Conservation (phyloP, 2,113 vertebrate species). For the Anseranas semipalmata region DNA sequence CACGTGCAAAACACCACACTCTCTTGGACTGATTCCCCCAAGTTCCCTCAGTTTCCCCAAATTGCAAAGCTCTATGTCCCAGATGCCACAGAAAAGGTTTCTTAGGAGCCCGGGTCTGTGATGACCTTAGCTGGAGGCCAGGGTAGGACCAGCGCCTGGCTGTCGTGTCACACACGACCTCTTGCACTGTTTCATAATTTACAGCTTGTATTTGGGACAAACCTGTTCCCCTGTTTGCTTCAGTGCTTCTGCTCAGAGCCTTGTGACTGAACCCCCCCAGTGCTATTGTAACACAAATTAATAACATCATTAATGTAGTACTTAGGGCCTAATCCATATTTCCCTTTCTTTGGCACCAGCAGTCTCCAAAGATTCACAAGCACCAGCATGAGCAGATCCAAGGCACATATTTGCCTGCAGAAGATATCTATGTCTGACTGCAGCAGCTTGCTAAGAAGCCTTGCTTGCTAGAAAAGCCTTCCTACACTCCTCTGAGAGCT, state of each 20-base stretch:
- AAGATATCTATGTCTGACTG: not conserved
- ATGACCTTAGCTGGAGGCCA: not conserved
- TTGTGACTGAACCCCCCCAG: not conserved
- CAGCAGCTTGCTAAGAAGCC: constrained; percentile 5
- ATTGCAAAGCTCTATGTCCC: rapidly evolving
- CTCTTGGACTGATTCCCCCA: no score
- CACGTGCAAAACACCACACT: no score
- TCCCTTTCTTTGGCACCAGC: not conserved
- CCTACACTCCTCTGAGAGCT: constrained; percentile 35
- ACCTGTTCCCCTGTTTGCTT: not conserved
- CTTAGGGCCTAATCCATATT: not conserved
- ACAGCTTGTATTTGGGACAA: not conserved
- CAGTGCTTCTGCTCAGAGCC: not conserved
- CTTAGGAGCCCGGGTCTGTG: not conserved
- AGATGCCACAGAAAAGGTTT: not conserved
- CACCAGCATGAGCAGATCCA: not conserved
- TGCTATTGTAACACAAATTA: not conserved
- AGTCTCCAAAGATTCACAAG: not conserved
- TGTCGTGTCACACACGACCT: not conserved
- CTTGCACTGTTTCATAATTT: not conserved
- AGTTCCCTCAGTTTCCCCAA: no score
- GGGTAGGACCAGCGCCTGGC: not conserved
- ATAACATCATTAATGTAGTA: not conserved
- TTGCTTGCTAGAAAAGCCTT: constrained; percentile 32
- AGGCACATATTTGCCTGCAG: not conserved